A percentile compares a stretch with the other conserved stretches of the same genome.
These are phyloP conservation scores for Urocynchramus pylzowi DNA, from an alignment of 2,113 vertebrate species.

Conservation along the genomic window DNA sequence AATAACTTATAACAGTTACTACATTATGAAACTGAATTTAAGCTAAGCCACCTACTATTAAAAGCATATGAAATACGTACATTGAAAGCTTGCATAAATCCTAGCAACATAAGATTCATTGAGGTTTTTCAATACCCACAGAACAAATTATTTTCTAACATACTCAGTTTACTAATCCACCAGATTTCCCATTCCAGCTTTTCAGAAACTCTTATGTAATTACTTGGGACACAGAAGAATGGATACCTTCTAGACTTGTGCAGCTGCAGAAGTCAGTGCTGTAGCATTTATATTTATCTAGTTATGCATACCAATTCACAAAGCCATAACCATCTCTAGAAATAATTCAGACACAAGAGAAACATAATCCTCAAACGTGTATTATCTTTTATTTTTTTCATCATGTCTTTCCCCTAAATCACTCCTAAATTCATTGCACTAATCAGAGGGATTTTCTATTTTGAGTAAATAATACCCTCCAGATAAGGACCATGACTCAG, in stretches of 20 bases:
- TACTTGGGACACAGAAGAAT: neutral
- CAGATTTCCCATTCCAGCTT: neutral
- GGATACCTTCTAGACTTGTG: neutral
- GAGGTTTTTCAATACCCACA: neutral
- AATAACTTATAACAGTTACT: neutral
- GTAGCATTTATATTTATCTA: neutral
- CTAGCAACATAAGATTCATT: neutral
- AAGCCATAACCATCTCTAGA: neutral
- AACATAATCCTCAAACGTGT: neutral
- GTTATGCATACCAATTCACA: neutral
- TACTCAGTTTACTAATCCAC: neutral
- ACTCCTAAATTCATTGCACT: neutral
- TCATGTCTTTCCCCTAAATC: neutral
- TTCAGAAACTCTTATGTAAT: neutral
- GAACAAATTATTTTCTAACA: neutral
- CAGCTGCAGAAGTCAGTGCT: neutral
- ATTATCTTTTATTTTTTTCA: neutral
- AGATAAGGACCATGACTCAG: neutral
- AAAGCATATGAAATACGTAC: neutral
- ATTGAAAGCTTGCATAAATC: neutral
- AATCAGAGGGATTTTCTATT: neutral
- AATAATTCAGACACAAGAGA: neutral
- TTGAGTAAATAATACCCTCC: neutral
- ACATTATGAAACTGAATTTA: neutral
- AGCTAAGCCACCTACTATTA: neutral